These are phyloP conservation scores for Acleris laterana DNA, from an alignment of 2,888 invertebrate species.

Conservation along the genomic window DNA sequence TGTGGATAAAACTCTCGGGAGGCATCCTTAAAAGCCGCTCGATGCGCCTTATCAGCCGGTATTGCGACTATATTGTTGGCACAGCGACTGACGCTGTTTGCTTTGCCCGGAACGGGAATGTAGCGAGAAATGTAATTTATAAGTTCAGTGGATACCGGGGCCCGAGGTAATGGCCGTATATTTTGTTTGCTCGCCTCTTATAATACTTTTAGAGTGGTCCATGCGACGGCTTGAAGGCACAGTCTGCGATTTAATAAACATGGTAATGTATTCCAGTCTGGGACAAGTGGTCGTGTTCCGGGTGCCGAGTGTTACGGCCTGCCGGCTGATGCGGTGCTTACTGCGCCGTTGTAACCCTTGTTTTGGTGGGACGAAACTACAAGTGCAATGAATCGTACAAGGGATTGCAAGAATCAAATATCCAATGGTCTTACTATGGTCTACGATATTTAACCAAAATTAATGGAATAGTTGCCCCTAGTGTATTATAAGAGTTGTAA, in stretches of 20 bases:
- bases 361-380: slow-evolving; percentile 25
- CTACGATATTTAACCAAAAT: no score
- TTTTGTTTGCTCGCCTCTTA: slow-evolving; percentile 30
- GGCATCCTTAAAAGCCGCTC: slow-evolving; percentile 42
- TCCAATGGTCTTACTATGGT: no score
- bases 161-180: slow-evolving; percentile 28
- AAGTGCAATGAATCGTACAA: slow-evolving; percentile 19
- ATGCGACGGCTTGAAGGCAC: slow-evolving; percentile 9
- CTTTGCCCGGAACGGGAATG: slow-evolving; percentile 46
- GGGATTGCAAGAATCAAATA: slow-evolving; percentile 9
- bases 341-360: slow-evolving; percentile 16
- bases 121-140: slow-evolving; percentile 38
- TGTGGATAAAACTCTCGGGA: slow-evolving; percentile 40
- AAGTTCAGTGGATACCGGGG: slow-evolving; percentile 33
- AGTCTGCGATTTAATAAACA: slow-evolving; percentile 28
- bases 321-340: slow-evolving; percentile 25
- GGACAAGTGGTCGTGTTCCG: slow-evolving; percentile 31
- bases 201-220: slow-evolving; percentile 7
- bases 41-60: slow-evolving; percentile 56
- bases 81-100: slow-evolving; percentile 36
- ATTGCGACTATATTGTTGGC: slow-evolving; percentile 40
- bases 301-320: slow-evolving; percentile 23
- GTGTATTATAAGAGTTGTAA: no score
- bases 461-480: no score
- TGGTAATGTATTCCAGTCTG: slow-evolving; percentile 35